Evolutionary conservation across 2,888 invertebrate species (phyloP), one percentile per base, ranked within the genome.

Genomic region (Eucera pruinosa): DNA sequence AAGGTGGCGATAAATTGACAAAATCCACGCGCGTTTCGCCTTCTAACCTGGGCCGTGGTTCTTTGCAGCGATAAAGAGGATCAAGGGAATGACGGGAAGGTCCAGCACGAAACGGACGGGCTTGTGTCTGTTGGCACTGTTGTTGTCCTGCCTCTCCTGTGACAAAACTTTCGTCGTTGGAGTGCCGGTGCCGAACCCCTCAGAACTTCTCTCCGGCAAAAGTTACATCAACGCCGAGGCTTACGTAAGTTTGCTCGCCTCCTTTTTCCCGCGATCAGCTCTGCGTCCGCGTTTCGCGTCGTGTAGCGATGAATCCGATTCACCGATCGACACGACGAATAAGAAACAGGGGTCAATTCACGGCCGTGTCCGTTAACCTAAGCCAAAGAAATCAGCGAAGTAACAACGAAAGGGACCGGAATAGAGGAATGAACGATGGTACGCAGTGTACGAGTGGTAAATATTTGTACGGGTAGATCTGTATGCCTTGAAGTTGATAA

Each of bases 81-180:
- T 80, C 81, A 65, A 72, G 84, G 89, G 88, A 87, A 90, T 91
- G 91, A 90, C 84, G 88, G 81, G 80, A 80, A 85, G 84, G 73
- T 82, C 72, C 67, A 75, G 33, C 47, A 72, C 69, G 36, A 82
- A 75, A 54, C 78, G 83, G 71, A 88, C 87, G 69, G 84, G 87
- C 61, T 60, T 89, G 50, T 87, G 86, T 86, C 79, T 90, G 69
- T 73, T 90, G 79, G 87, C 83, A 27, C 65, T 87, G 65, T 55
- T 90, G 61, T 83, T 70, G 84, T 79, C 77, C 62, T 86, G 61
- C 64, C 85, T 43, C 55, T 69, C 30, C 50, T 62, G 58, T 58
- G 54, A 52, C 69, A 85, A 71, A 72, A 58, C 84, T 7, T 36
- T 73, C 18, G 84, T 88, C 23, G 88, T 85, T 2, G 89, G 86